Evolutionary conservation across 2,113 vertebrate genomes (phyloP).

Genomic region (Cyphomyrus discorhynchus): DNA sequence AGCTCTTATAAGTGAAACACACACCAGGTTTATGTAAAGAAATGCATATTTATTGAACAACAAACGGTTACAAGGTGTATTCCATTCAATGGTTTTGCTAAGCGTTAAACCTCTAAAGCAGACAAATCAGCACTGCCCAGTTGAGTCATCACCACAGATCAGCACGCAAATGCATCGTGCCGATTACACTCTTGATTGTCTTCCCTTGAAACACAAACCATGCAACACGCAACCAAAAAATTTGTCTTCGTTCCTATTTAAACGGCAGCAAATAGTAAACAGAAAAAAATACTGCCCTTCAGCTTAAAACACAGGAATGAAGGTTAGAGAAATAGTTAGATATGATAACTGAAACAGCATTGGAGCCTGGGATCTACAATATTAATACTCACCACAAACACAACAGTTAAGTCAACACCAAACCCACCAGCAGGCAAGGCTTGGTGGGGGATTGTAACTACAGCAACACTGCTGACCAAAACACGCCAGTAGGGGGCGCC

Average conservation of each 20-base stretch:
- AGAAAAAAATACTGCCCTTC: conserved; percentile 18
- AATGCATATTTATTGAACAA: conserved; percentile 58
- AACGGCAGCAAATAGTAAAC: conserved; percentile 14
- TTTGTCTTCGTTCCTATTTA: not conserved
- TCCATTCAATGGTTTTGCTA: conserved; percentile 43
- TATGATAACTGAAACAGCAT: conserved; percentile 26
- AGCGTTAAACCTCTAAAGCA: conserved; percentile 16
- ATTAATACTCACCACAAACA: conserved; percentile 20
- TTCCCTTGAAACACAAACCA: conserved; percentile 42
- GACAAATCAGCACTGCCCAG: not conserved
- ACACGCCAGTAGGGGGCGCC: not conserved
- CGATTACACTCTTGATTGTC: conserved; percentile 50
- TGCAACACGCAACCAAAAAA: conserved; percentile 13
- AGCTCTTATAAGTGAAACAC: not conserved
- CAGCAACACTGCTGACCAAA: not conserved
- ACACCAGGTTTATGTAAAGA: conserved; percentile 42
- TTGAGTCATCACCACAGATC: not conserved
- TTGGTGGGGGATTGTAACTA: not conserved
- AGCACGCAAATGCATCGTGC: not conserved
- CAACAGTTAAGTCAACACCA: not conserved
- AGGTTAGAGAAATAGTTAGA: conserved; percentile 28
- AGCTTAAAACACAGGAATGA: conserved; percentile 14
- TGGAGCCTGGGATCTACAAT: conserved; percentile 43
- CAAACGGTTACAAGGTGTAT: conserved; percentile 41
- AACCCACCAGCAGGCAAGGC: not conserved